Conservation (phyloP, 2,888 invertebrate genomes). For the Geotrupes spiniger region DNA sequence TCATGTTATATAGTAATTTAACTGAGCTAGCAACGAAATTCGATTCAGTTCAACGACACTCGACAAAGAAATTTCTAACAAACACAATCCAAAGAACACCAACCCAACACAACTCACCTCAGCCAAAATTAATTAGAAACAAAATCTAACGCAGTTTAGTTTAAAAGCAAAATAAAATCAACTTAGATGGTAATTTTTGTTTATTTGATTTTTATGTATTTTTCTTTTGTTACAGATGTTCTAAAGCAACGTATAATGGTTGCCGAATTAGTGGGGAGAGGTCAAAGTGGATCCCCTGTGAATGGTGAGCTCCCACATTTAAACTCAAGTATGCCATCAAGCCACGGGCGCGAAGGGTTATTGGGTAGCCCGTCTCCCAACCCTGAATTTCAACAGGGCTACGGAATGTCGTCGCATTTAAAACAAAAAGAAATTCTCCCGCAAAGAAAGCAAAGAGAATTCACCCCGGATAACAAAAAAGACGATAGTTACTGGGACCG, state of each 20-base stretch:
- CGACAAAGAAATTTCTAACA: too few relatives aligned
- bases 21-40: too few relatives aligned
- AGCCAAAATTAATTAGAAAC: too few relatives aligned
- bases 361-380: constrained; percentile 47
- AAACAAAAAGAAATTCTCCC: constrained; percentile 83
- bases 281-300: constrained; percentile 66
- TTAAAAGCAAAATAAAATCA: too few relatives aligned
- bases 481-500: constrained; percentile 98
- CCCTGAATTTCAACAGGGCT: constrained; percentile 46
- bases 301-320: constrained; percentile 66
- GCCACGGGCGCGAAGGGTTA: constrained; percentile 47
- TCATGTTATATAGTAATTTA: too few relatives aligned
- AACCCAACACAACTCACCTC: too few relatives aligned
- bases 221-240: constrained; percentile 42
- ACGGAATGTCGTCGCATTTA: constrained; percentile 52
- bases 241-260: constrained; percentile 75
- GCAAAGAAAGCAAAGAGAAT: constrained; percentile 91
- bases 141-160: too few relatives aligned
- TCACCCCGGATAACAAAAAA: constrained; percentile 95
- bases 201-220: neutral
- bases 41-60: too few relatives aligned
- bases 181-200: too few relatives aligned
- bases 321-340: constrained; percentile 56
- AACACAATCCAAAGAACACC: too few relatives aligned
- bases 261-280: constrained; percentile 80